phyloP scores from a whole-genome alignment of 2,797 vertebrate species.

The Apogon hyalosoma region DNA sequence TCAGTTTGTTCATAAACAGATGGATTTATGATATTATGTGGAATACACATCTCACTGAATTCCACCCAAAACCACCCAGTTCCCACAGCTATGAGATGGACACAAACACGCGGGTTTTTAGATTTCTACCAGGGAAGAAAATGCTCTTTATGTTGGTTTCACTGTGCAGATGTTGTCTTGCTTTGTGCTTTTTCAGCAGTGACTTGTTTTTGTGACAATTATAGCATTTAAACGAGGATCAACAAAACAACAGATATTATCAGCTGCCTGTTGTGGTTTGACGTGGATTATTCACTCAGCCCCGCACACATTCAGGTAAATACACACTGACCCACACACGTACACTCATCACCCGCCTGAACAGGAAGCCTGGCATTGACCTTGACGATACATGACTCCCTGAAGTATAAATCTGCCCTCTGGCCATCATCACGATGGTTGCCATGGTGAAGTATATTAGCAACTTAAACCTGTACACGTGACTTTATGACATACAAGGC shows the following conservation, averaged over 20 bases:
- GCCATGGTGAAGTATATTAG: conserved; percentile 52
- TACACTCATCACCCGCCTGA: conserved; percentile 13
- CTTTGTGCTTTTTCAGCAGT: background rate
- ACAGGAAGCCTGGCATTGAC: conserved; percentile 45
- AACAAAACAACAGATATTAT: background rate
- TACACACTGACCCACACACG: conserved; percentile 1
- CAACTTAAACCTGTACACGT: conserved; percentile 44
- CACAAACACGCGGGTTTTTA: too few species aligned
- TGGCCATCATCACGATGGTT: conserved; percentile 25
- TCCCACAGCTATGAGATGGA: too few species aligned
- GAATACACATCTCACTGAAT: background rate
- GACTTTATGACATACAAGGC: conserved; percentile 5
- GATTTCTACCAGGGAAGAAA: background rate
- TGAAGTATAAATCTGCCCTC: conserved; percentile 41
- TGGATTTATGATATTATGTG: background rate
- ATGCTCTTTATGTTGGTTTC: background rate
- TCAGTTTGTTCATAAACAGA: background rate
- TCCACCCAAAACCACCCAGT: background rate
- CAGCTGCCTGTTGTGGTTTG: conserved; percentile 1
- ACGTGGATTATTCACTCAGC: background rate
- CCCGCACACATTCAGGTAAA: background rate
- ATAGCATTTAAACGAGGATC: background rate
- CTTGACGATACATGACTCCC: conserved; percentile 42
- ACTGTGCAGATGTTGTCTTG: background rate
- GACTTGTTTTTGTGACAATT: background rate